Base-by-base conservation (phyloP, 2,797 vertebrate genomes). In the Gastrophryne carolinensis region DNA sequence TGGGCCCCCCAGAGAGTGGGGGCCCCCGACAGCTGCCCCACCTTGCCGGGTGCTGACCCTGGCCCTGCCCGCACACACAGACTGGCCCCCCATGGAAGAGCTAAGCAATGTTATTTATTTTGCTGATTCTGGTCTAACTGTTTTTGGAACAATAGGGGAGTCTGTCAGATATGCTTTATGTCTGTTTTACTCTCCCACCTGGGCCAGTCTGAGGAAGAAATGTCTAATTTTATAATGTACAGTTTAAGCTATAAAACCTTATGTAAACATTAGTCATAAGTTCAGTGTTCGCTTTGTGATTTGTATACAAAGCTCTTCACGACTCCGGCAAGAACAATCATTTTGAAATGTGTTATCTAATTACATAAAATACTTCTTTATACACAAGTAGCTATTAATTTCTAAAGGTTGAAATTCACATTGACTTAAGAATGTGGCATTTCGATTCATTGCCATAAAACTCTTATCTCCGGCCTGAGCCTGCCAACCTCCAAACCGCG, bases 371-470 rank as follows among this genome's bases (percentile, higher is more conserved):
- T 44, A 68, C 35, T 24, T 27, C 44, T 60, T 37, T 75, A 75
- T 68, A 75, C 64, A 69, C 62, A 65, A 64, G 72, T 23, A 62
- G 62, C 54, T 62, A 62, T 68, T 69, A 57, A 74, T 66, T 50
- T 41, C 57, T 29, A 65, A 74, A 26, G 62, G 53, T 70, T 61
- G 57, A 63, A 69, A 39, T 67, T 54, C 30, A 49, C 54, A 52
- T 69, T 53, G 64, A 69, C 62, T 62, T 61, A 70, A 76, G 73
- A 76, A 76, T 76, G 73, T 63, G 57, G 57, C 73, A 63, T 76
- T 76, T 63, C 30, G 56, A 53, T 76, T 54, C 49, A 52, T 69
- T 76, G 65, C 73, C 56, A 76, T 70, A 69, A 61, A 75, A 34
- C 44, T 30, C 56, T 76, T 70, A 69, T 76, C 65, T 70, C 26